Evolutionary conservation across 2,888 invertebrate species (phyloP).

Genomic region (Euzetes globulus): DNA sequence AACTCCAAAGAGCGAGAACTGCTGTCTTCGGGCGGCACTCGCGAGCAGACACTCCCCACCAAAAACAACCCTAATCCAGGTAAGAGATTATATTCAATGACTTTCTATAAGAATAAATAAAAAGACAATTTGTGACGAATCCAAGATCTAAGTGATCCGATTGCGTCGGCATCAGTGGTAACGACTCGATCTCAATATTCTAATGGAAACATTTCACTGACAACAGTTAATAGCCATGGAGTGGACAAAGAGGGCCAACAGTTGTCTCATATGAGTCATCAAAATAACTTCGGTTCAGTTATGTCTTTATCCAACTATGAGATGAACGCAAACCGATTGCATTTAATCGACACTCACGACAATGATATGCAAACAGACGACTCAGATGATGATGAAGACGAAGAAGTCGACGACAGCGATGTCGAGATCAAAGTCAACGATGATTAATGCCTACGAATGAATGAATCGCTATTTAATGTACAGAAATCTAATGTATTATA

Average conservation of each 20-base stretch:
- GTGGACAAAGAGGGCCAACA: constrained; percentile 21
- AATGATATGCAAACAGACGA: constrained; percentile 28
- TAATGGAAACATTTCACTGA: neutral
- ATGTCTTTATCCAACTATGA: constrained; percentile 27
- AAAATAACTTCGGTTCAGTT: constrained; percentile 1
- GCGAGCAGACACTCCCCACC: constrained; percentile 90
- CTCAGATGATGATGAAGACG: constrained; percentile 20
- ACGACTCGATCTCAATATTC: neutral
- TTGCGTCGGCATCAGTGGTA: neutral
- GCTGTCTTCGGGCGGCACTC: constrained; percentile 81
- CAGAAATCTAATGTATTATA: constrained; percentile 3
- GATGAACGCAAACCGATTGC: constrained; percentile 5
- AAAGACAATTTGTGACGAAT: neutral
- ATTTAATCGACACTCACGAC: constrained; percentile 23
- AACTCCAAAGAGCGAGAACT: constrained; percentile 94
- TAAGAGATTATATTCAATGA: neutral
- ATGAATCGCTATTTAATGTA: constrained; percentile 22
- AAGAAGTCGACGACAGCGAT: constrained; percentile 34
- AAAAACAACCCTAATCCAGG: constrained; percentile 92
- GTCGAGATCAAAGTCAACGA: constrained; percentile 34
- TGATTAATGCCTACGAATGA: constrained; percentile 21
- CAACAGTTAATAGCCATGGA: neutral
- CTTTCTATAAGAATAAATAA: no score
- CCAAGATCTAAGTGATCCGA: constrained; percentile 18
- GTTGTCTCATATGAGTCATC: constrained; percentile 14